phyloP scores from a whole-genome alignment of 2,113 vertebrate species.

The Myotis brandtii region DNA sequence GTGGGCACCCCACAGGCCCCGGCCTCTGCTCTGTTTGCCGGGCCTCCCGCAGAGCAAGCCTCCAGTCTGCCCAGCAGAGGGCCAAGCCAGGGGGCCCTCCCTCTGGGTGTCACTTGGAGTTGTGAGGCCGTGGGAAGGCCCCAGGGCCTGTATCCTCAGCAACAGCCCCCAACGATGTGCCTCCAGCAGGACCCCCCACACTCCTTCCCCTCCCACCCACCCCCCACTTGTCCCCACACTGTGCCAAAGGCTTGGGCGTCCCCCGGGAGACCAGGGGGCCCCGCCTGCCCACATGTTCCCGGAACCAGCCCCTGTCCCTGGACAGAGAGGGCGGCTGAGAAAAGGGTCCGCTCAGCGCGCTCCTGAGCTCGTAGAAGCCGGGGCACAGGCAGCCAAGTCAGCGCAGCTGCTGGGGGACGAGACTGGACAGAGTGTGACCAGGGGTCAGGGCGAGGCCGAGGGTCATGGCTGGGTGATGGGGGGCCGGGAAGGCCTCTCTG shows the following conservation, averaged over 20 bases:
- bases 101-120: background rate
- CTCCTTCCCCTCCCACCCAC: background rate
- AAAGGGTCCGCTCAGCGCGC: background rate
- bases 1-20: accelerated
- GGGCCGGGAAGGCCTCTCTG: background rate
- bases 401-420: background rate
- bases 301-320: background rate
- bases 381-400: background rate
- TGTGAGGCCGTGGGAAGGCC: background rate
- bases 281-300: background rate
- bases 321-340: background rate
- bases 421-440: background rate
- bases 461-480: background rate
- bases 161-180: background rate
- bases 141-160: background rate
- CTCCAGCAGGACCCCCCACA: background rate
- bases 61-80: background rate
- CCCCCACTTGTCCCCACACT: background rate
- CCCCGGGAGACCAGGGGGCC: background rate
- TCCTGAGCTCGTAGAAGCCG: accelerated
- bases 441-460: accelerated
- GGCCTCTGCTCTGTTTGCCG: background rate
- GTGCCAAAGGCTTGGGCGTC: background rate
- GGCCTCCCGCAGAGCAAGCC: background rate
- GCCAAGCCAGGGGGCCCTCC: background rate